These are phyloP conservation scores for Hydractinia symbiolongicarpus DNA, from an alignment of 30 jellyfish, hydroid and myxozoan genomes.

Conservation along the genomic window DNA sequence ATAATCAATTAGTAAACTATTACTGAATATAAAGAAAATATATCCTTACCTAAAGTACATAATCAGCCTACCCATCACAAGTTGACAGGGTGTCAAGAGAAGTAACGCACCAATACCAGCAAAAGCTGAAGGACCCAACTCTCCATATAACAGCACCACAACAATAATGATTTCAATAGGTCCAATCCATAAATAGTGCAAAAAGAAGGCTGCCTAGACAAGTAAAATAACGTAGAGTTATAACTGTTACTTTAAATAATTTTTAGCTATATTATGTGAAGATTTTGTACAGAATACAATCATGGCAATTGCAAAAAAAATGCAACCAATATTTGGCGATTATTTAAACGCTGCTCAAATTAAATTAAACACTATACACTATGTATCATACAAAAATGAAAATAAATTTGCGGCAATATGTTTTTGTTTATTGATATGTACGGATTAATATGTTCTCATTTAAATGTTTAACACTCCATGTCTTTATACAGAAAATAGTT, in stretches of 20 bases:
- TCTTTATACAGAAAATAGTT: too few relatives aligned
- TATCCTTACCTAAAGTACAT: slow-evolving; percentile 58
- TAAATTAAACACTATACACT: too few relatives aligned
- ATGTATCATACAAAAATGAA: too few relatives aligned
- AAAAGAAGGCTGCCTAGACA: slow-evolving; percentile 62
- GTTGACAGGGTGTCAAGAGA: slow-evolving; percentile 62
- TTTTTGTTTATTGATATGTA: too few relatives aligned
- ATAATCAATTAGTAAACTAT: not conserved
- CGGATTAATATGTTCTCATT: too few relatives aligned
- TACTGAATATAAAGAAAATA: not conserved
- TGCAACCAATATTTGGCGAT: too few relatives aligned
- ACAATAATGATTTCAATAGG: slow-evolving; percentile 47
- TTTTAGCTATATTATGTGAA: not conserved
- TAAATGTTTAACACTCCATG: too few relatives aligned
- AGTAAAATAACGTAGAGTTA: not conserved
- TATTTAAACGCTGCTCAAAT: too few relatives aligned
- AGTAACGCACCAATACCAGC: slow-evolving; percentile 75
- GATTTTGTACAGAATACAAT: not conserved
- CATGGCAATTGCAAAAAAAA: too few relatives aligned
- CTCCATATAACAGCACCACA: slow-evolving; percentile 45
- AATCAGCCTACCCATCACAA: slow-evolving; percentile 62
- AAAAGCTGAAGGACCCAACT: slow-evolving; percentile 63
- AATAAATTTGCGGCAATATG: too few relatives aligned
- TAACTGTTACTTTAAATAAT: too few relatives aligned
- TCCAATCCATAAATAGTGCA: slow-evolving; percentile 71